Conservation (phyloP, 2,888 invertebrate genomes). For the Brassicogethes aeneus region DNA sequence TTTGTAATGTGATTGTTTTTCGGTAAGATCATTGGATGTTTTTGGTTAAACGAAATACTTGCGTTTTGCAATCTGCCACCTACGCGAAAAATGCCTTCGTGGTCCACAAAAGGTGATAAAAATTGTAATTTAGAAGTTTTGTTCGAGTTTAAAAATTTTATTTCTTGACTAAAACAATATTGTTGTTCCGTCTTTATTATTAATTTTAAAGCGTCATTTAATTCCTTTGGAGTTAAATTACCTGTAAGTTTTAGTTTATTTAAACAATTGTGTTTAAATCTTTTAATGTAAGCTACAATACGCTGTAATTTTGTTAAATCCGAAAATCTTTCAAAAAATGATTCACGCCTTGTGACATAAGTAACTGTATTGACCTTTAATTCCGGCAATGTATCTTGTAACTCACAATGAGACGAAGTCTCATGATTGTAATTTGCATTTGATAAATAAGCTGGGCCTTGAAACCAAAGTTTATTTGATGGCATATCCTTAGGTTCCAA, state of each 20-base stretch:
- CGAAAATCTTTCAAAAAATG: constrained; percentile 4
- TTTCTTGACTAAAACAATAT: constrained; percentile 1
- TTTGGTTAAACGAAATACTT: constrained; percentile 5
- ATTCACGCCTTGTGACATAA: not conserved
- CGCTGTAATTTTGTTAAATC: constrained; percentile 2
- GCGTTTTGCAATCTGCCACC: constrained; percentile 8
- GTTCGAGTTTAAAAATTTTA: not conserved
- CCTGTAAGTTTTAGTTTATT: not conserved
- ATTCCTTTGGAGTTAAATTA: constrained; percentile 2
- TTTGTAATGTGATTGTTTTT: too few species aligned
- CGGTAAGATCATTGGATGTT: constrained; percentile 9
- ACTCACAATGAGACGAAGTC: too few species aligned
- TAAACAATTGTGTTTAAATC: constrained; percentile 3
- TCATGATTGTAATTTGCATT: not conserved
- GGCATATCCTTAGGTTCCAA: not conserved
- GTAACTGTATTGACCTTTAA: not conserved
- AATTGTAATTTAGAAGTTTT: constrained; percentile 5
- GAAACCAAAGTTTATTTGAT: not conserved
- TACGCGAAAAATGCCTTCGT: constrained; percentile 5
- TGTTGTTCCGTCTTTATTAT: constrained; percentile 2
- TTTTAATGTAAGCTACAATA: constrained; percentile 1
- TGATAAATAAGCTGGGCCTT: not conserved
- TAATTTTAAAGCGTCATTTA: constrained; percentile 1
- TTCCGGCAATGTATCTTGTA: constrained; percentile 1
- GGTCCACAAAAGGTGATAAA: constrained; percentile 5